These are phyloP conservation scores for Taenioides sp. DNA, from an alignment of 2,797 vertebrate species.

Conservation along the genomic window DNA sequence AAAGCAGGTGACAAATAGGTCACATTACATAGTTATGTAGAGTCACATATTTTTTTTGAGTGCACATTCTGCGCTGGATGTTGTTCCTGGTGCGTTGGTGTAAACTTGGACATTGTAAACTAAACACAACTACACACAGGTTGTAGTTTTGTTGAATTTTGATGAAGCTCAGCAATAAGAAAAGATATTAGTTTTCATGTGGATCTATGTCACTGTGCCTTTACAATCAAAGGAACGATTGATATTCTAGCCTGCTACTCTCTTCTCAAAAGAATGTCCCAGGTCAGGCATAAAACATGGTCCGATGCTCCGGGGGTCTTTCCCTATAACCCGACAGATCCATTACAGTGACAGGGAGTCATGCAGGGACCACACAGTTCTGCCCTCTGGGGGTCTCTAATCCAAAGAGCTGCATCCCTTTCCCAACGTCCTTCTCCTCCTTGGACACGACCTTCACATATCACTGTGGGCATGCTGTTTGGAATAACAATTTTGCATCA, in stretches of 20 bases:
- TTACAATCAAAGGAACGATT: slow-evolving; percentile 36
- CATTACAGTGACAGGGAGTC: slow-evolving; percentile 56
- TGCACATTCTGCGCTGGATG: no score
- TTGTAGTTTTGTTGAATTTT: not conserved
- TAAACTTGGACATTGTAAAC: not conserved
- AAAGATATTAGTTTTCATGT: not conserved
- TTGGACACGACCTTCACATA: slow-evolving; percentile 58
- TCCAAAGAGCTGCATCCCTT: slow-evolving; percentile 53
- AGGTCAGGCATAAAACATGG: slow-evolving; percentile 36
- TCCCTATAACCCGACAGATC: slow-evolving; percentile 41
- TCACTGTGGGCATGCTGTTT: slow-evolving; percentile 40
- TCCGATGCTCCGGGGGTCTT: slow-evolving; percentile 41
- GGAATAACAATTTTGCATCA: slow-evolving; percentile 51
- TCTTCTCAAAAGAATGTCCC: slow-evolving; percentile 25
- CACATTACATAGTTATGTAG: no score
- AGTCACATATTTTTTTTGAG: no score
- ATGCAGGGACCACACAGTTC: slow-evolving; percentile 38
- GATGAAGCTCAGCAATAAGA: not conserved
- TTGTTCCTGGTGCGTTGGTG: not conserved
- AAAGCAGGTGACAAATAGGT: no score
- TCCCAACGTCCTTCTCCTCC: slow-evolving; percentile 36
- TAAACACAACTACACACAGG: not conserved
- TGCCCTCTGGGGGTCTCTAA: slow-evolving; percentile 55
- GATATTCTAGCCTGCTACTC: slow-evolving; percentile 25
- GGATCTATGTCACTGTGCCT: not conserved